Percentiles rank a stretch among this genome's conserved stretches.
phyloP scores from a whole-genome alignment of 2,797 vertebrate genomes.

The Echeneis naucrates region DNA sequence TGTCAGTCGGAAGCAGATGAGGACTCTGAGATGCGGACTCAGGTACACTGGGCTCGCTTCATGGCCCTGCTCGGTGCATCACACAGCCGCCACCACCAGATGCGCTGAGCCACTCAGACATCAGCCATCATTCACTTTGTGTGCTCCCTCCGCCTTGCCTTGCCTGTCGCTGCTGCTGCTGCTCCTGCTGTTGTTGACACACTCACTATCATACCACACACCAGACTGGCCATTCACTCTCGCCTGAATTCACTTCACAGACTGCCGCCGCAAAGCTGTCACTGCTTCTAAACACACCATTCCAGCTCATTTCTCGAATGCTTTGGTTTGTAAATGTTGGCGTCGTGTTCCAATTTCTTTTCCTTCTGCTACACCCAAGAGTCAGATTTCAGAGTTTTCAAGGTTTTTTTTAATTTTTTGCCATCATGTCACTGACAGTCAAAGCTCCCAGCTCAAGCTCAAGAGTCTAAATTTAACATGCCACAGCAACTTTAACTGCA shows the following conservation, averaged over 20 bases:
- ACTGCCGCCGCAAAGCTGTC: conserved; percentile 40
- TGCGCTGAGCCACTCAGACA: conserved; percentile 66
- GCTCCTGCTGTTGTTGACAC: conserved; percentile 34
- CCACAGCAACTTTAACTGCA: conserved; percentile 3
- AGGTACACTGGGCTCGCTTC: conserved; percentile 86
- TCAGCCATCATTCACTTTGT: conserved; percentile 54
- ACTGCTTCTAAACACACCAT: conserved; percentile 28
- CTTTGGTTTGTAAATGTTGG: conserved; percentile 31
- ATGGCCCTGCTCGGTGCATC: conserved; percentile 68
- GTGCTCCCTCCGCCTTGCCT: conserved; percentile 35
- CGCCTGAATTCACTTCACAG: conserved; percentile 40
- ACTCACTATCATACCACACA: conserved; percentile 32
- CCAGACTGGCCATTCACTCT: conserved; percentile 36
- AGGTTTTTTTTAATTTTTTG: conserved; percentile 12
- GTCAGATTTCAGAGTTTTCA: conserved; percentile 35
- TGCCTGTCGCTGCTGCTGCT: conserved; percentile 37
- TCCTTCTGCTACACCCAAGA: conserved; percentile 15
- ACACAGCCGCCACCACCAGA: conserved; percentile 29
- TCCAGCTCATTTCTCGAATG: conserved; percentile 41
- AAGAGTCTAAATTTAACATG: conserved; percentile 16
- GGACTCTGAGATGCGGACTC: conserved; percentile 91
- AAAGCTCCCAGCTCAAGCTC: conserved; percentile 65
- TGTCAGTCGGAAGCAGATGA: conserved; percentile 97
- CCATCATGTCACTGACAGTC: conserved; percentile 34
- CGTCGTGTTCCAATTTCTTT: conserved; percentile 25